Evolutionary conservation across 2,113 vertebrate species (phyloP).

Genomic region (Gavia stellata): DNA sequence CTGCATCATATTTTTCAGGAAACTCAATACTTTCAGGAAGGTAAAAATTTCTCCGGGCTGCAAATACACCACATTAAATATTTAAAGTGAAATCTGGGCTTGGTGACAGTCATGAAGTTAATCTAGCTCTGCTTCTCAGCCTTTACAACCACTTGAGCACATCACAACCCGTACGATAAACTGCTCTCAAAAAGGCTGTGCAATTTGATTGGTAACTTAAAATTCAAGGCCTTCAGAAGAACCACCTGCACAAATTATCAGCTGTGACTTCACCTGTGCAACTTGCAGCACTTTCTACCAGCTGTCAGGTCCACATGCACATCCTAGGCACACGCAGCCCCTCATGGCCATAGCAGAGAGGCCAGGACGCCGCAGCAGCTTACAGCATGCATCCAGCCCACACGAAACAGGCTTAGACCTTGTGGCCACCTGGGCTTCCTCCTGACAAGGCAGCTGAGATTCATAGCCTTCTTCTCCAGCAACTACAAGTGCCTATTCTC

Average conservation of each 20-base stretch:
- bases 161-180: background rate
- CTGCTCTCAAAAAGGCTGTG: background rate
- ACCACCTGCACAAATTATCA: background rate
- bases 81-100: background rate
- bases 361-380: background rate
- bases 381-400: background rate
- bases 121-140: background rate
- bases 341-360: background rate
- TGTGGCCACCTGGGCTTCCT: background rate
- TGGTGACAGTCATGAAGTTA: background rate
- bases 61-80: conserved; percentile 6
- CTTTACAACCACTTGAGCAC: background rate
- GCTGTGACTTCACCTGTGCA: background rate
- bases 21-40: background rate
- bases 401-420: rapidly evolving
- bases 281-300: rapidly evolving
- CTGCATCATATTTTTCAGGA: background rate
- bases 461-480: background rate
- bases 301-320: background rate
- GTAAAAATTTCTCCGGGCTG: background rate
- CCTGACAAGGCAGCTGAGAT: background rate
- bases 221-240: background rate
- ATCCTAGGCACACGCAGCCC: background rate
- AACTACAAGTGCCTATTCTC: background rate
- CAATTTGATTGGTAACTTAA: background rate